Conservation (phyloP, 1,140 invertebrate species). For the Drosophila setifemur region DNA sequence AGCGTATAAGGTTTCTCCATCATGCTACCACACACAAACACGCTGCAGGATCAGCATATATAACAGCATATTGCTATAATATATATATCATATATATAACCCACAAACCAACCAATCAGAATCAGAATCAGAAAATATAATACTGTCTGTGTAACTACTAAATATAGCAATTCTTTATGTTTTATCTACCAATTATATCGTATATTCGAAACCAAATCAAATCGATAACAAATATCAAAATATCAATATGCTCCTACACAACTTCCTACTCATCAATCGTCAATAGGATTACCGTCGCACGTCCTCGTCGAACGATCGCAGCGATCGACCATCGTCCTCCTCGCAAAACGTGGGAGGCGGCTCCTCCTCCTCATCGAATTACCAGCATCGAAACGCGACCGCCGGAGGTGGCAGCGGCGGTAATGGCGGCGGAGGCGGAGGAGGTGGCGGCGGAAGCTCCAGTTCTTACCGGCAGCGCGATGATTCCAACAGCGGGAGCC, state of each 20-base stretch:
- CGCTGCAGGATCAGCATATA: constrained; percentile 56
- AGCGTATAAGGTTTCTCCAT: constrained; percentile 60
- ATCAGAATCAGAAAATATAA: constrained; percentile 21
- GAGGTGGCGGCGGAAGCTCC: constrained; percentile 52
- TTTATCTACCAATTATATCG: constrained; percentile 59
- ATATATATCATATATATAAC: too few relatives aligned
- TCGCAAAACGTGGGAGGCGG: constrained; percentile 69
- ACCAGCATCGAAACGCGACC: constrained; percentile 62
- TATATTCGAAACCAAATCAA: constrained; percentile 49
- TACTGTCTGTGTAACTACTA: constrained; percentile 36
- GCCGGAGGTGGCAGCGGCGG: constrained; percentile 23
- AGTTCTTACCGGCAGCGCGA: constrained; percentile 64
- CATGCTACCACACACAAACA: constrained; percentile 65
- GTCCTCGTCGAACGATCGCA: constrained; percentile 72
- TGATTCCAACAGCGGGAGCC: constrained; percentile 50
- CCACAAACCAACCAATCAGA: constrained; percentile 13
- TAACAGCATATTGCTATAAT: constrained; percentile 65
- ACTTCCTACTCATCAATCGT: constrained; percentile 81
- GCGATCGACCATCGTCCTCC: constrained; percentile 72
- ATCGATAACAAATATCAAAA: too few relatives aligned
- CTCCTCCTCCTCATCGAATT: constrained; percentile 65
- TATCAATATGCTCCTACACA: constrained; percentile 80
- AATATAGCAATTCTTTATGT: constrained; percentile 62
- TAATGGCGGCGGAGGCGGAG: constrained; percentile 24
- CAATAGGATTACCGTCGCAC: constrained; percentile 81